Evolutionary conservation across 2,888 invertebrate genomes (phyloP).

Genomic region (Sialis fuliginosa): DNA sequence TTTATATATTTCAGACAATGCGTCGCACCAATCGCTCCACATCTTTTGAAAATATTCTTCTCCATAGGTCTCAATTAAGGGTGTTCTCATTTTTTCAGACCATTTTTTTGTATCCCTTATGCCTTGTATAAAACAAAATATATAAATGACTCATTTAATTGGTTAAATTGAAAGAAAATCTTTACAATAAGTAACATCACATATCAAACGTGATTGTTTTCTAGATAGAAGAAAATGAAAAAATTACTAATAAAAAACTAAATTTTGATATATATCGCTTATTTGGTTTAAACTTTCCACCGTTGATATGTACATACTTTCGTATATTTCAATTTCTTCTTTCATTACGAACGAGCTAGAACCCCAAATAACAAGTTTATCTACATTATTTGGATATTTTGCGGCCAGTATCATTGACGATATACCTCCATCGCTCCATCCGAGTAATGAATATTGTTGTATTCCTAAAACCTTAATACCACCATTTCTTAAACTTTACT

Average conservation of each 20-base stretch:
- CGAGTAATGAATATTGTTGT: conserved; percentile 54
- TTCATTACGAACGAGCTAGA: conserved; percentile 55
- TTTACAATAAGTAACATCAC: neutral
- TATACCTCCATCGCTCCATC: conserved; percentile 84
- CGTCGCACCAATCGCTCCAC: conserved; percentile 60
- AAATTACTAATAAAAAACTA: no score
- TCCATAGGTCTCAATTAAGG: conserved; percentile 57
- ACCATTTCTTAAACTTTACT: no score
- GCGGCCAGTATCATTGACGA: conserved; percentile 61
- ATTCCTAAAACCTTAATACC: conserved; percentile 36
- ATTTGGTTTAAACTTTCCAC: neutral
- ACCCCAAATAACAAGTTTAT: conserved; percentile 63
- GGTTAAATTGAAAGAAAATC: neutral
- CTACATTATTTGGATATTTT: conserved; percentile 42
- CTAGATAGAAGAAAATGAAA: no score
- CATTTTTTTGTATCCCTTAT: conserved; percentile 56
- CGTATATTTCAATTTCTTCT: conserved; percentile 42
- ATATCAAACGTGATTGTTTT: neutral
- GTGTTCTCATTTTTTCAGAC: conserved; percentile 60
- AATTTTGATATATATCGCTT: conserved; percentile 1
- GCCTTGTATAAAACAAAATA: conserved; percentile 22
- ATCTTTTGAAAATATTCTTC: conserved; percentile 45
- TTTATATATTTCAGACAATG: conserved; percentile 34
- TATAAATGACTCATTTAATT: neutral
- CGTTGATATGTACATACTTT: conserved; percentile 28